Evolutionary conservation across 2,797 vertebrate genomes (phyloP).

Genomic region (Sebastes itinus): DNA sequence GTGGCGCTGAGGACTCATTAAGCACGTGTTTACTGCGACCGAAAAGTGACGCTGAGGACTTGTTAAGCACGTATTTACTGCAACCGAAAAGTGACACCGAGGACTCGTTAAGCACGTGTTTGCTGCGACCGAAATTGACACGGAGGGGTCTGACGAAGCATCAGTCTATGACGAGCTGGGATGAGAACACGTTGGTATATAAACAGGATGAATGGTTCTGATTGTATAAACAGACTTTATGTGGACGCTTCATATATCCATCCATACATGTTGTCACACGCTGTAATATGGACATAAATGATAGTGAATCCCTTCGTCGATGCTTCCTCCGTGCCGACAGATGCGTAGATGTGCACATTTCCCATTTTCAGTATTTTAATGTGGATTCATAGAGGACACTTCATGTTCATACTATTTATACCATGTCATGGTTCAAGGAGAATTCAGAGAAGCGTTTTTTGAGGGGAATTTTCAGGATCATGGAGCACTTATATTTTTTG

Average conservation of each 20-base stretch:
- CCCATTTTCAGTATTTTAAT: background rate
- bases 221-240: slow-evolving; percentile 27
- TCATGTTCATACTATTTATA: background rate
- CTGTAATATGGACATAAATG: background rate
- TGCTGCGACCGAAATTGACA: too few relatives aligned
- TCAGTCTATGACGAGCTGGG: too few relatives aligned
- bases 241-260: background rate
- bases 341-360: background rate
- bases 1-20: fast-evolving
- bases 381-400: background rate
- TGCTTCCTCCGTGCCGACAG: slow-evolving; percentile 2
- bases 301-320: slow-evolving; percentile 4
- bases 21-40: too few relatives aligned
- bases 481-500: slow-evolving; percentile 1
- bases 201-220: background rate
- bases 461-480: background rate
- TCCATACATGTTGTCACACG: background rate
- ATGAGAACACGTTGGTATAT: background rate
- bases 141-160: too few relatives aligned
- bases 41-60: fast-evolving
- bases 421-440: background rate
- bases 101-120: too few relatives aligned
- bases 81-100: fast-evolving
- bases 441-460: background rate
- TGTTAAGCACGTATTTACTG: too few relatives aligned